Percentiles rank a stretch among this genome's conserved stretches.
These are phyloP conservation scores for Hyposoter dolosus DNA, from an alignment of 2,888 invertebrate species.

Conservation along the genomic window DNA sequence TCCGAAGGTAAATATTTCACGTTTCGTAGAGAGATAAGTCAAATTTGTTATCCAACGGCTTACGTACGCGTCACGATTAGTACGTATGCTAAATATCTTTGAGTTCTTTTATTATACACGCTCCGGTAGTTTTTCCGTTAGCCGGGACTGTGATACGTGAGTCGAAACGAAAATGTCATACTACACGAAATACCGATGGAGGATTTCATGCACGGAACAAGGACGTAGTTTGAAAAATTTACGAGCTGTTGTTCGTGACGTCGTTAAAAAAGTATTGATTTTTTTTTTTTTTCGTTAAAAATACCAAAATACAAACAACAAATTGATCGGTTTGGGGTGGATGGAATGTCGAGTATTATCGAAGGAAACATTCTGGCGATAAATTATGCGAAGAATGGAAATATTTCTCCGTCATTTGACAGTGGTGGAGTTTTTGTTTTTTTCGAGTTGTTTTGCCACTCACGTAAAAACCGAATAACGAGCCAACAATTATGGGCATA, in stretches of 20 bases:
- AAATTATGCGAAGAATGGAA: neutral
- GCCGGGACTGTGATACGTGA: constrained; percentile 44
- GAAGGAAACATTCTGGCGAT: neutral
- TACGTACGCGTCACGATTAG: constrained; percentile 22
- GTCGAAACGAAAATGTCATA: constrained; percentile 37
- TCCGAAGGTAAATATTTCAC: neutral
- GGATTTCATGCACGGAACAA: constrained; percentile 26
- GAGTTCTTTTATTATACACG: neutral
- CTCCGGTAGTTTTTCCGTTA: constrained; percentile 43
- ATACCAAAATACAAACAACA: neutral
- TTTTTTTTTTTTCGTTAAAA: neutral
- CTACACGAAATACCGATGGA: constrained; percentile 35
- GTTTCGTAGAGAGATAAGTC: neutral
- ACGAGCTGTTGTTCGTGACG: neutral
- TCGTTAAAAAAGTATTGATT: neutral
- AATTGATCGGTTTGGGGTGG: neutral
- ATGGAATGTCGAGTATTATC: neutral
- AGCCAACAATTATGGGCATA: neutral
- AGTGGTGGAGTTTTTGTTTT: neutral
- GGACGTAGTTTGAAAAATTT: constrained; percentile 15
- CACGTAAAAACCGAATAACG: neutral
- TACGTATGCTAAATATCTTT: neutral
- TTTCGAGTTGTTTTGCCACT: neutral
- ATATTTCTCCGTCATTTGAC: neutral
- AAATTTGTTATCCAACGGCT: constrained; percentile 23